These are phyloP conservation scores for Latrodectus elegans DNA, from an alignment of 2,888 invertebrate genomes.

Conservation along the genomic window DNA sequence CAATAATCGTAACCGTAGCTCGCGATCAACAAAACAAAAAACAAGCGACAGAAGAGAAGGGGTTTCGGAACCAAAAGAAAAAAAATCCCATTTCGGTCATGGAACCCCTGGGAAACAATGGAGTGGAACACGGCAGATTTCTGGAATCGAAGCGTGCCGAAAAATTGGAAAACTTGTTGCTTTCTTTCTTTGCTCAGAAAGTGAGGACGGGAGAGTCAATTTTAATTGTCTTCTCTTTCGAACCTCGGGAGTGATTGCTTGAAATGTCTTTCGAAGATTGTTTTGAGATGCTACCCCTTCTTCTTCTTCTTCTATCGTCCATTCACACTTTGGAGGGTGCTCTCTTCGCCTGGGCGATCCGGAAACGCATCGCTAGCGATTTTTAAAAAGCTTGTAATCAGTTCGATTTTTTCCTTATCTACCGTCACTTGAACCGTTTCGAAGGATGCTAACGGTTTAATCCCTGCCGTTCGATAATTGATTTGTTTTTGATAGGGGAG, in stretches of 20 bases:
- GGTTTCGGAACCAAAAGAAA: conserved; percentile 32
- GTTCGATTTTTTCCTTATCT: not conserved
- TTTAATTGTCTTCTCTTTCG: conserved; percentile 47
- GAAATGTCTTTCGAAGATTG: too few relatives aligned
- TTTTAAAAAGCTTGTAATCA: not conserved
- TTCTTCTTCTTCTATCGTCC: conserved; percentile 1
- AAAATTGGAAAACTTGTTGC: conserved; percentile 67
- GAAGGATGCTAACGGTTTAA: not conserved
- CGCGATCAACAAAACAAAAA: not conserved
- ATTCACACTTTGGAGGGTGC: conserved; percentile 20
- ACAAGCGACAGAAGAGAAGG: not conserved
- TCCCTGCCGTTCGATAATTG: not conserved
- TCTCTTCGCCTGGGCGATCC: not conserved
- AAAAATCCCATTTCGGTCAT: conserved; percentile 51
- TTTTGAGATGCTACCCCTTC: too few relatives aligned
- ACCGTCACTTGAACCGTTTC: conserved; percentile 2
- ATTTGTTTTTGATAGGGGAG: not conserved
- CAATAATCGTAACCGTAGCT: conserved; percentile 67
- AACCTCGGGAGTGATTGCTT: conserved; percentile 6
- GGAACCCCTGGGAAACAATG: conserved; percentile 59
- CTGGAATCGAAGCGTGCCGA: conserved; percentile 45
- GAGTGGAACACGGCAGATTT: conserved; percentile 58
- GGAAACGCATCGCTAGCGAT: not conserved
- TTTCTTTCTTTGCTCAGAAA: conserved; percentile 21
- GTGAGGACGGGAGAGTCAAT: not conserved